Evolutionary conservation across 2,797 vertebrate species (phyloP), one percentile per base, ranked within the genome.

Genomic region (Enteromius treurensis): DNA sequence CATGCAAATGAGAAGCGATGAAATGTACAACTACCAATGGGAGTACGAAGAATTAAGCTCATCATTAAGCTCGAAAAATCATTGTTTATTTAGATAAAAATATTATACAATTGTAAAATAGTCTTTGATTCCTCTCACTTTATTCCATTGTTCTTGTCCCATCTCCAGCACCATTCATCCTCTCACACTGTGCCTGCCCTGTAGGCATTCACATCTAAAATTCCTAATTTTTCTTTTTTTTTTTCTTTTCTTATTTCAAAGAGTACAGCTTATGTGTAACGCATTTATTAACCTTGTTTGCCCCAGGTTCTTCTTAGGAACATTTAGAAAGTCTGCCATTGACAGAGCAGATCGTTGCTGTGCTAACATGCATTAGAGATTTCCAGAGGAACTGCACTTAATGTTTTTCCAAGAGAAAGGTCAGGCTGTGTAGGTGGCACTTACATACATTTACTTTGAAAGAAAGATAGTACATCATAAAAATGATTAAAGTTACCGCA

Each of bases 321-420:
- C 91, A 90, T 81, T 87, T 92, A 90, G 89, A 88, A 90, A 90
- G 89, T 90, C 89, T 88, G 91, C 87, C 92, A 91, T 90, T 86
- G 88, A 89, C 87, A 86, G 88, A 89, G 90, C 88, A 84, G 77
- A 15, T 42, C 1, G 2, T 58, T 53, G 21, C 67, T 58, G 67
- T n/a, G 26, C 37, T 70, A 34, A 37, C 29, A 51, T 37, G 23
- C n/a, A 42, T 79, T 67, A 51, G 51, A 58, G 37, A 40, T 13
- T 68, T 68, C 13, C 7, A 68, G 21, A 67, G 21, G 29, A 37
- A 29, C n/a, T 14, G 10, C 0, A 7, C 42, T 70, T 70, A 10
- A 42, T 80, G 34, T 42, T 80, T 55, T 69, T 29, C 5, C n/a
- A 70, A 15, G 10, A 55, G 15, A 70, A 42, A 45, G 65, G 67